Evolutionary conservation across 2,797 vertebrate genomes (phyloP).

Genomic region (Bufotes viridis): DNA sequence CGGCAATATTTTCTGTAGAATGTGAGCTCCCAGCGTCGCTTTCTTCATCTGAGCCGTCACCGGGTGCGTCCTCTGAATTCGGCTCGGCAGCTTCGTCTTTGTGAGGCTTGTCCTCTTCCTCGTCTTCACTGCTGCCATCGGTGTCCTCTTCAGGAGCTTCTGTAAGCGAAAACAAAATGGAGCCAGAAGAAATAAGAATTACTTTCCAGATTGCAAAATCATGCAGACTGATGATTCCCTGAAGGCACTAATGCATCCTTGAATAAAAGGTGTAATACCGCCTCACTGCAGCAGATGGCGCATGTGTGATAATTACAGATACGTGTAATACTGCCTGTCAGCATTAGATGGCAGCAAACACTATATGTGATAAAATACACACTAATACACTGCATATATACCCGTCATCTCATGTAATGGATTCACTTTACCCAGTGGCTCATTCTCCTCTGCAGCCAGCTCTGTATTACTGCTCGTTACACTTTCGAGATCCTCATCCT

Average conservation of each 20-base stretch:
- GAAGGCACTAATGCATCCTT: too few species aligned
- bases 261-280: neutral
- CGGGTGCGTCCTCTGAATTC: slow-evolving; percentile 60
- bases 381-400: too few species aligned
- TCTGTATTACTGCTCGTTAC: slow-evolving; percentile 80
- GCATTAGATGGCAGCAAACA: neutral
- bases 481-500: slow-evolving; percentile 89
- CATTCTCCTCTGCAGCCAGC: slow-evolving; percentile 84
- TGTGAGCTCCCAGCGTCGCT: slow-evolving; percentile 61
- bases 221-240: too few species aligned
- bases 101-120: slow-evolving; percentile 51
- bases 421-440: slow-evolving; percentile 80
- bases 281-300: neutral
- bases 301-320: neutral
- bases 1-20: slow-evolving; percentile 51
- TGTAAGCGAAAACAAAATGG: neutral
- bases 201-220: neutral
- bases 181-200: neutral
- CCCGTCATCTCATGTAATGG: too few species aligned
- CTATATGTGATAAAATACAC: too few species aligned
- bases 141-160: slow-evolving; percentile 72
- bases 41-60: slow-evolving; percentile 67
- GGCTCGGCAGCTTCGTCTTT: neutral
- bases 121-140: slow-evolving; percentile 75
- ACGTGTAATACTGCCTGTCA: neutral